These are phyloP conservation scores for Chlamydotis undulata DNA, from an alignment of 2,113 vertebrate genomes.

Conservation along the genomic window DNA sequence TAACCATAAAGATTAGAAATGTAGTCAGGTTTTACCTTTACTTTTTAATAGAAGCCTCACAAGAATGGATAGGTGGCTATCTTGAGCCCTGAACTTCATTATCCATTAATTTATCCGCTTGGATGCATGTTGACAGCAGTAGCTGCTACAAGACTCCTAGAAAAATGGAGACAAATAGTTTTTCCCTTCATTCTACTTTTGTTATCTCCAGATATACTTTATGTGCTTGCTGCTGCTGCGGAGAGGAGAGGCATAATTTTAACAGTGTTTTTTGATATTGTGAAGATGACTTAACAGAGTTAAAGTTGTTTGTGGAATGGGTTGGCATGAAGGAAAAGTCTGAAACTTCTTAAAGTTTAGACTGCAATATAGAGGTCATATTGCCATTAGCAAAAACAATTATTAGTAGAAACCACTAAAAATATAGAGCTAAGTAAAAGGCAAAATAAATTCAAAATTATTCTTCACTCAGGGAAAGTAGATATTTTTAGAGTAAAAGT, in stretches of 20 bases:
- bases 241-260: background rate
- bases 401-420: background rate
- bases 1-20: background rate
- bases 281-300: background rate
- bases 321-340: background rate
- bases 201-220: background rate
- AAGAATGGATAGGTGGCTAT: background rate
- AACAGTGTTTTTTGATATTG: background rate
- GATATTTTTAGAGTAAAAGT: background rate
- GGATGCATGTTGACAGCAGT: background rate
- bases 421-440: background rate
- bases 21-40: background rate
- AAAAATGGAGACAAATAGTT: background rate
- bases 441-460: background rate
- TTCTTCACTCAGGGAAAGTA: background rate
- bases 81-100: background rate
- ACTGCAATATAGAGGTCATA: background rate
- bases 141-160: background rate
- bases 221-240: background rate
- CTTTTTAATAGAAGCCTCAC: background rate
- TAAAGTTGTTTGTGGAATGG: background rate
- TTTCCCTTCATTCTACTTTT: background rate
- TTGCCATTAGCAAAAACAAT: background rate
- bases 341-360: background rate
- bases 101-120: background rate